Evolutionary conservation across 2,797 vertebrate genomes (phyloP).

Genomic region (Distichodus sexfasciatus): DNA sequence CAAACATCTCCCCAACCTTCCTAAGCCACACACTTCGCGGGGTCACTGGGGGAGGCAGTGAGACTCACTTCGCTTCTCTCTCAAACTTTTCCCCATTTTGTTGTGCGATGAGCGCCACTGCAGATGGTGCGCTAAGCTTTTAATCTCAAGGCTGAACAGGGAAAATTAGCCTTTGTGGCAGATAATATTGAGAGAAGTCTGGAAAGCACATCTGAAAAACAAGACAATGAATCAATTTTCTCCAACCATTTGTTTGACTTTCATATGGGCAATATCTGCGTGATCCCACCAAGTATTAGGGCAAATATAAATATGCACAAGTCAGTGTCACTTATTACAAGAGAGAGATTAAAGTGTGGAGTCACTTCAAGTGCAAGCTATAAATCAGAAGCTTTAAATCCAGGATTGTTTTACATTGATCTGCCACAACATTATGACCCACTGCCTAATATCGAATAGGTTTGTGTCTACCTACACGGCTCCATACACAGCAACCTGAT

Average conservation of each 20-base stretch:
- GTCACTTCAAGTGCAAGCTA: not conserved
- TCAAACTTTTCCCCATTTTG: slow-evolving; percentile 60
- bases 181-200: slow-evolving; percentile 62
- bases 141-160: slow-evolving; percentile 57
- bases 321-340: not conserved
- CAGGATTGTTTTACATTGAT: not conserved
- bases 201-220: slow-evolving; percentile 45
- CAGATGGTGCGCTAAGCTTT: slow-evolving; percentile 72
- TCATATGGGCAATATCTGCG: slow-evolving; percentile 20
- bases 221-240: slow-evolving; percentile 45
- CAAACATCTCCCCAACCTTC: slow-evolving; percentile 15
- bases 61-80: slow-evolving; percentile 25
- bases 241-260: slow-evolving; percentile 32
- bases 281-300: slow-evolving; percentile 7
- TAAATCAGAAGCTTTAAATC: slow-evolving; percentile 12
- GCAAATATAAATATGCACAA: not conserved
- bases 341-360: not conserved
- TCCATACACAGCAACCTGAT: too few species aligned
- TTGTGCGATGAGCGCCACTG: slow-evolving; percentile 58
- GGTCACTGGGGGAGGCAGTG: slow-evolving; percentile 16
- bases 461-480: too few species aligned
- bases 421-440: too few species aligned
- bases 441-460: too few species aligned
- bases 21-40: slow-evolving; percentile 16
- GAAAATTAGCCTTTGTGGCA: slow-evolving; percentile 62